These are phyloP conservation scores for Trichomycterus rosablanca DNA, from an alignment of 2,113 vertebrate species.

Conservation along the genomic window DNA sequence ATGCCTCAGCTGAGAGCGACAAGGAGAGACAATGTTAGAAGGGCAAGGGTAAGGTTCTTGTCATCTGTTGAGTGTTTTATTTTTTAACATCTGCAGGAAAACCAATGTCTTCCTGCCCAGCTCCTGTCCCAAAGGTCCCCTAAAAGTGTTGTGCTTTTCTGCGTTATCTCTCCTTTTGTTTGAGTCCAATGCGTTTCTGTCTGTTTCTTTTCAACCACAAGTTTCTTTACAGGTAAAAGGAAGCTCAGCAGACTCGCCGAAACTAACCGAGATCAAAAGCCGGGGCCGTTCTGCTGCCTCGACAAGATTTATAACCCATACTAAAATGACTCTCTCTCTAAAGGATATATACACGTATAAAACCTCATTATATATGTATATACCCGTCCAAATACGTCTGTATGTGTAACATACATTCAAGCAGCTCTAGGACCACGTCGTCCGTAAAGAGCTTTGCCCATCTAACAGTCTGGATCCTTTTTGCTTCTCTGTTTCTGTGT, in stretches of 20 bases:
- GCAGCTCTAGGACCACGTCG: slow-evolving; percentile 82
- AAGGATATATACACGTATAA: slow-evolving; percentile 73
- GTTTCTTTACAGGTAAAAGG: slow-evolving; percentile 97
- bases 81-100: slow-evolving; percentile 59
- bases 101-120: slow-evolving; percentile 52
- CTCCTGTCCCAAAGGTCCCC: slow-evolving; percentile 52
- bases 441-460: slow-evolving; percentile 70
- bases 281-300: slow-evolving; percentile 55
- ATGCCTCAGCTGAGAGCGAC: slow-evolving; percentile 79
- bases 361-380: slow-evolving; percentile 74
- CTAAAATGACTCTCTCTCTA: slow-evolving; percentile 60
- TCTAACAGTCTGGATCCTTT: slow-evolving; percentile 99
- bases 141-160: slow-evolving; percentile 60
- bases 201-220: slow-evolving; percentile 79
- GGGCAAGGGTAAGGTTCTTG: slow-evolving; percentile 98
- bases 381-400: slow-evolving; percentile 58
- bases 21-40: slow-evolving; percentile 83
- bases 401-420: slow-evolving; percentile 74
- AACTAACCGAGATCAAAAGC: slow-evolving; percentile 63
- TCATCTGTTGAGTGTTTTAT: slow-evolving; percentile 76
- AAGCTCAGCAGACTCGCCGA: slow-evolving; percentile 74
- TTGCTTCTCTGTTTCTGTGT: slow-evolving; percentile 96
- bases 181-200: slow-evolving; percentile 73
- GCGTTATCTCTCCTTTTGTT: slow-evolving; percentile 66
- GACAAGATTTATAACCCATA: slow-evolving; percentile 65